Conservation (phyloP, 1,140 invertebrate species). For the Dinothrombium tinctorium region DNA sequence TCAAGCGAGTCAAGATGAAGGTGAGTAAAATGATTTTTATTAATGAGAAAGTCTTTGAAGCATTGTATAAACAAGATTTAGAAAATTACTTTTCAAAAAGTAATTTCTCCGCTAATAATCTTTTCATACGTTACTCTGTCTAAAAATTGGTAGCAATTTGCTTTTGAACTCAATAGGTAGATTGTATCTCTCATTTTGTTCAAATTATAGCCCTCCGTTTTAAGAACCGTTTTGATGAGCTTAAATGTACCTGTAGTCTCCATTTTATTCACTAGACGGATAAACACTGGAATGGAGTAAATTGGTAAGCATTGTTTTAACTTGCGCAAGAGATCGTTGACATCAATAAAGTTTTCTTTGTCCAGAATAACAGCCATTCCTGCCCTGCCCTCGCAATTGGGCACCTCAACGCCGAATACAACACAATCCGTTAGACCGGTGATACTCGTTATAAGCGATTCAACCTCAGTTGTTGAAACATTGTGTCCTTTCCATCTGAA, state of each 20-base stretch:
- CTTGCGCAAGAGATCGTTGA: slow-evolving; percentile 26
- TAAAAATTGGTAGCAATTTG: neutral
- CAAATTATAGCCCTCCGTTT: slow-evolving; percentile 64
- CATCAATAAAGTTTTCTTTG: slow-evolving; percentile 27
- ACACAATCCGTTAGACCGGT: slow-evolving; percentile 68
- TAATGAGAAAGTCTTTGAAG: too few species aligned
- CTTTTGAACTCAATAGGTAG: slow-evolving; percentile 17
- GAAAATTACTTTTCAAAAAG: slow-evolving; percentile 10
- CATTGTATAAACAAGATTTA: too few species aligned
- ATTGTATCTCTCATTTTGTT: slow-evolving; percentile 1
- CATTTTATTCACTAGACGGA: slow-evolving; percentile 49
- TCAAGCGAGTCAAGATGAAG: too few species aligned
- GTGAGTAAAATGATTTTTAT: too few species aligned
- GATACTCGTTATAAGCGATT: slow-evolving; percentile 67
- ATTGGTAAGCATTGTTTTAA: slow-evolving; percentile 35
- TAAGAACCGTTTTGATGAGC: slow-evolving; percentile 67
- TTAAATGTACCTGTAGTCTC: slow-evolving; percentile 89
- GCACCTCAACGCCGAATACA: slow-evolving; percentile 77
- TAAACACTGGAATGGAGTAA: slow-evolving; percentile 68
- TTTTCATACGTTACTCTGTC: slow-evolving; percentile 3
- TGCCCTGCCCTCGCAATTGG: slow-evolving; percentile 61
- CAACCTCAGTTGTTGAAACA: slow-evolving; percentile 90
- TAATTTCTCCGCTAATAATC: slow-evolving; percentile 5
- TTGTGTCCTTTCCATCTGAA: slow-evolving; percentile 76
- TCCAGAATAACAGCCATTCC: slow-evolving; percentile 84